These are phyloP conservation scores for Phyllostomus hastatus DNA, from an alignment of 2,113 vertebrate species.

Conservation along the genomic window DNA sequence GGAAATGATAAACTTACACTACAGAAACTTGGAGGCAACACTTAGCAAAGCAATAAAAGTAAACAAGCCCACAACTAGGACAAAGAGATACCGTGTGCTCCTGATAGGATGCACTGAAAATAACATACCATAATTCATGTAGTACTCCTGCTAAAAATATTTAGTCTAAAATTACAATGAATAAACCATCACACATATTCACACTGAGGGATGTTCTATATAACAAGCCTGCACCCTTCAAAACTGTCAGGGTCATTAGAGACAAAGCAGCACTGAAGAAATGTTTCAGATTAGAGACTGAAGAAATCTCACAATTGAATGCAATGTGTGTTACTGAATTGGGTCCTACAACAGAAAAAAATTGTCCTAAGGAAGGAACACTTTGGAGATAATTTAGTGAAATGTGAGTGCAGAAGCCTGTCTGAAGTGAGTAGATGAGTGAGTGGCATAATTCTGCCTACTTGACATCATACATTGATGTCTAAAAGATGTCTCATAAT, in stretches of 20 bases:
- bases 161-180: not conserved
- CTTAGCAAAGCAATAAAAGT: not conserved
- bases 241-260: not conserved
- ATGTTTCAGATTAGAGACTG: not conserved
- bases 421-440: not conserved
- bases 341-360: not conserved
- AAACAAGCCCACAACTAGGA: not conserved
- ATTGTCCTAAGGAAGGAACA: not conserved
- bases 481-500: not conserved
- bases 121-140: not conserved
- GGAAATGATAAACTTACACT: not conserved
- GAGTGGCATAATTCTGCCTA: not conserved
- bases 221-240: not conserved
- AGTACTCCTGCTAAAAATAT: not conserved
- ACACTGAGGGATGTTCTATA: not conserved
- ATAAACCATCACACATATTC: not conserved
- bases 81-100: not conserved
- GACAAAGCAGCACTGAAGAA: not conserved
- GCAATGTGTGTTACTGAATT: not conserved
- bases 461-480: not conserved
- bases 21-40: not conserved
- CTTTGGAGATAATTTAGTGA: not conserved
- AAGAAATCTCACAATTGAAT: not conserved
- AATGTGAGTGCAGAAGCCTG: not conserved
- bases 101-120: not conserved